These are phyloP conservation scores for Anoplopoma fimbria DNA, from an alignment of 2,113 vertebrate genomes.

Conservation along the genomic window DNA sequence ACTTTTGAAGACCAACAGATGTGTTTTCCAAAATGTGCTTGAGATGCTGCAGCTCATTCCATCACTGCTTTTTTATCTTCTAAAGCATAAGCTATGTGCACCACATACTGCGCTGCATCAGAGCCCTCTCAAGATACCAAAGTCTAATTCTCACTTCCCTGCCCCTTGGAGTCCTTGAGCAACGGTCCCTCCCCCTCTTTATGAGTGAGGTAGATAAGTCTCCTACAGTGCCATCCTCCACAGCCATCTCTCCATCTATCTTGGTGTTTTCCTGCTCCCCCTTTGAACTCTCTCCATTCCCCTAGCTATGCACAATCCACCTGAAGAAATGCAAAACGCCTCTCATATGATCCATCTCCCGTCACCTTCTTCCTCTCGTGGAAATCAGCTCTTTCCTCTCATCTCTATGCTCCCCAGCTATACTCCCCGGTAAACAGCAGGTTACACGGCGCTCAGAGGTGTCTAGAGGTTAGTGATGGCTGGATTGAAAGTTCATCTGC, in stretches of 20 bases:
- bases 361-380: constrained; percentile 28
- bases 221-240: constrained; percentile 8
- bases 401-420: constrained; percentile 47
- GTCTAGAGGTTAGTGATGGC: constrained; percentile 63
- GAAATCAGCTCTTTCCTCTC: constrained; percentile 44
- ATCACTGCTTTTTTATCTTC: neutral
- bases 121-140: constrained; percentile 36
- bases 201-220: constrained; percentile 57
- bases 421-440: constrained; percentile 58
- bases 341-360: constrained; percentile 57
- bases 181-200: constrained; percentile 34
- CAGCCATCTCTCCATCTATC: constrained; percentile 43
- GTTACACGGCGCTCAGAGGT: constrained; percentile 55
- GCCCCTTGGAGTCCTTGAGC: constrained; percentile 46
- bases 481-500: constrained; percentile 63
- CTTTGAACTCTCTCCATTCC: constrained; percentile 50
- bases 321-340: constrained; percentile 56
- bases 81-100: constrained; percentile 41
- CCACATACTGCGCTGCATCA: constrained; percentile 36
- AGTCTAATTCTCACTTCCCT: constrained; percentile 59
- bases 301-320: constrained; percentile 40
- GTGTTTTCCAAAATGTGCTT: constrained; percentile 36
- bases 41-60: constrained; percentile 7
- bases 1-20: constrained; percentile 50
- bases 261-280: constrained; percentile 30